Base-by-base conservation (phyloP, 2,888 invertebrate genomes). In the Pogonocherus hispidulus region DNA sequence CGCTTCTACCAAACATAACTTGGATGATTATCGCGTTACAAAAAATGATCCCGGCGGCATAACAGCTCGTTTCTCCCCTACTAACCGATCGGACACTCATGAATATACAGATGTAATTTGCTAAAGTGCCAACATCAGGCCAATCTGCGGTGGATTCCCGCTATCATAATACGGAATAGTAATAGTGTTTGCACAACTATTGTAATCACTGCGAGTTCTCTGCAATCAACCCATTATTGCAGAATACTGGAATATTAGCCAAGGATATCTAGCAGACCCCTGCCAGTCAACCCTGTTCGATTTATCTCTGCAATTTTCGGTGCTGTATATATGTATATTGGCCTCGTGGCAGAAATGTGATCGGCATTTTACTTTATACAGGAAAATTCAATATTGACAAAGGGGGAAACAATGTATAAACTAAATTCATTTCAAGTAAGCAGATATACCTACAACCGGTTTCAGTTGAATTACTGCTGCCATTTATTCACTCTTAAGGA, bases 101-200 rank as follows among this genome's bases (percentile, higher is more conserved):
- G 80, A 80, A 80, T 80, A 80, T 78, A 77, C 79, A 79, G 79
- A 80, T 80, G 79, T 79, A 80, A 80, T 80, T 80, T 80, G 72
- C 74, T 73, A 74, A 76, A 80, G 80, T 80, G 80, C 77, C 71
- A 74, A 75, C 78, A 73, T 70, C 57, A 67, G 71, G 72, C 72
- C 71, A 73, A 70, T 68, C 71, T 67, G 66, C 63, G 70, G 71
- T 71, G 72, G 63, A 71, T 71, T 71, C 64, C 51, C 70, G 55
- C 67, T 71, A 69, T 69, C 64, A 74, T 72, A 69, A 74, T 66
- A 70, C 66, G 64, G 73, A 71, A 74, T 74, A 67, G 63, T 72
- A 72, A 75, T 75, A 71, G 52, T 71, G 71, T 75, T 75, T 75
- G 72, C 67, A 69, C 72, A 71, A 71, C 69, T 69, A 69, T 72